These are phyloP conservation scores for Origma solitaria DNA, from an alignment of 2,113 vertebrate genomes.

Conservation along the genomic window DNA sequence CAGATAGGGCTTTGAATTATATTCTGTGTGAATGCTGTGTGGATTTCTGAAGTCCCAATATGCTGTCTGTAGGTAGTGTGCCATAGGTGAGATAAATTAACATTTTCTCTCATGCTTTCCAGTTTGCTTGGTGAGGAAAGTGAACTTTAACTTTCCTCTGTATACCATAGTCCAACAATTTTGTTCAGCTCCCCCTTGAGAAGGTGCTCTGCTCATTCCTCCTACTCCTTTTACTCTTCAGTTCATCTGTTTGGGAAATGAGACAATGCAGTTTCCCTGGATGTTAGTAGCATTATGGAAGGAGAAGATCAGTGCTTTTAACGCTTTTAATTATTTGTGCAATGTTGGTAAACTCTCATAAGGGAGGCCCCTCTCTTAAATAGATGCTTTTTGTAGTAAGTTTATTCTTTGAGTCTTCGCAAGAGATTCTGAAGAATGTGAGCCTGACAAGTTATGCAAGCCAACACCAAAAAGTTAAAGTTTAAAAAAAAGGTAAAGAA, in stretches of 20 bases:
- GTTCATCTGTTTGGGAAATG: neutral
- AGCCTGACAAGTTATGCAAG: neutral
- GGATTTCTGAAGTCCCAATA: neutral
- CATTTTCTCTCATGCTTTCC: neutral
- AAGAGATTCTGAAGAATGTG: neutral
- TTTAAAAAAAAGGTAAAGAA: neutral
- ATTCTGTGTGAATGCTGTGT: neutral
- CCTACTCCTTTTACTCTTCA: neutral
- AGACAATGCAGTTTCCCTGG: neutral
- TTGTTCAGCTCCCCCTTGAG: neutral
- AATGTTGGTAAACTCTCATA: neutral
- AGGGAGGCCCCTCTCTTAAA: neutral
- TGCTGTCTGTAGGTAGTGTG: neutral
- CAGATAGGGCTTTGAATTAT: neutral
- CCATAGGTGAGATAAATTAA: neutral
- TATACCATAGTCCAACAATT: neutral
- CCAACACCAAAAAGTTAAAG: neutral
- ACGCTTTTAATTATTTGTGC: neutral
- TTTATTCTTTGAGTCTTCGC: neutral
- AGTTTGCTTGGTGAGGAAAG: neutral
- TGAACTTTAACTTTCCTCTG: neutral
- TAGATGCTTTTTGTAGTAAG: neutral
- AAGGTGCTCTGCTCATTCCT: neutral
- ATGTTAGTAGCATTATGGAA: neutral
- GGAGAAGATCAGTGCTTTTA: neutral